A percentile compares a stretch with the other conserved stretches of the same genome.
These are phyloP conservation scores for Phlogophora meticulosa DNA, from an alignment of 2,888 invertebrate species.

Conservation along the genomic window DNA sequence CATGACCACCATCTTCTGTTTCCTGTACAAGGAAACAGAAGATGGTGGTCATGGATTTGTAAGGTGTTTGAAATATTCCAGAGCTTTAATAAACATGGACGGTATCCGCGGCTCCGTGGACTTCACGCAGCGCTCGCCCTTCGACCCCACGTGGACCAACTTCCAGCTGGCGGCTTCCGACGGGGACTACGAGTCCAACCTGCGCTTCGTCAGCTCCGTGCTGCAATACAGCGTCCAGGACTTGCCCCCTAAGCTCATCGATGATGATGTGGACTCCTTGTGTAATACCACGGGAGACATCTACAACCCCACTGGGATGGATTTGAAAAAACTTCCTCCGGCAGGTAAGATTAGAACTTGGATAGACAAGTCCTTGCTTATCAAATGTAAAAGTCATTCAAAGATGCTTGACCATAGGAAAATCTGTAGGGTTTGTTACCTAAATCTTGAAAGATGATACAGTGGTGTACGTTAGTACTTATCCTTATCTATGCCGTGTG, in stretches of 20 bases:
- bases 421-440: too few relatives aligned
- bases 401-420: too few relatives aligned
- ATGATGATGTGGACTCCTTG: constrained; percentile 77
- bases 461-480: too few relatives aligned
- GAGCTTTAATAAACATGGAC: constrained; percentile 93
- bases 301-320: constrained; percentile 94
- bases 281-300: constrained; percentile 94
- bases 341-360: constrained; percentile 33
- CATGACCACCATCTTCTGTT: too few relatives aligned
- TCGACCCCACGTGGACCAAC: constrained; percentile 95
- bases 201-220: constrained; percentile 94
- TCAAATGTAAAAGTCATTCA: too few relatives aligned
- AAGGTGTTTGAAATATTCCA: constrained; percentile 74
- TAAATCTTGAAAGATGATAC: too few relatives aligned
- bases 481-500: too few relatives aligned
- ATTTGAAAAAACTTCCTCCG: constrained; percentile 72
- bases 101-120: constrained; percentile 95
- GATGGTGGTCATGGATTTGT: too few relatives aligned
- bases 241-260: constrained; percentile 91
- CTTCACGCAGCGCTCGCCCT: constrained; percentile 95
- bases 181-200: constrained; percentile 93
- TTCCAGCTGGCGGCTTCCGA: constrained; percentile 93
- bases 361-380: too few relatives aligned
- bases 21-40: too few relatives aligned
- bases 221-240: constrained; percentile 93